These are phyloP conservation scores for Helicoverpa armigera DNA, from an alignment of 1,140 invertebrate genomes.

Conservation along the genomic window DNA sequence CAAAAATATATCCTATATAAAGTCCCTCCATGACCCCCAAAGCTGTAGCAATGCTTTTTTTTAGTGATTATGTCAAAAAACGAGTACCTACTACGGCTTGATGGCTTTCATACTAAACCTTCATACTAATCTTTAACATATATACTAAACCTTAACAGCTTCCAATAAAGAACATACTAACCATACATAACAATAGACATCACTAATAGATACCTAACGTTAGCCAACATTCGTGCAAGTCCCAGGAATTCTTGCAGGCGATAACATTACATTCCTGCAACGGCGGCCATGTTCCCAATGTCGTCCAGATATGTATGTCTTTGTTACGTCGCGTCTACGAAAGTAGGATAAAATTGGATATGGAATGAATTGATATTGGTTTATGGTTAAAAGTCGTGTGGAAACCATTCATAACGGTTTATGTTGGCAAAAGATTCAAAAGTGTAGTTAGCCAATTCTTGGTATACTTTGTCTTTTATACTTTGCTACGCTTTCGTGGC, in stretches of 20 bases:
- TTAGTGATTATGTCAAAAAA: too few relatives aligned
- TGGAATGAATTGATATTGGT: too few relatives aligned
- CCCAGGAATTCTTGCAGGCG: neutral
- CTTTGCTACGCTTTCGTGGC: too few relatives aligned
- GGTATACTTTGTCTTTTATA: too few relatives aligned
- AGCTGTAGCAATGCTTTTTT: too few relatives aligned
- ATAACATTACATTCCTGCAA: slow-evolving; percentile 17
- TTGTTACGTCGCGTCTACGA: neutral
- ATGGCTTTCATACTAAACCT: too few relatives aligned
- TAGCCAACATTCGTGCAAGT: neutral
- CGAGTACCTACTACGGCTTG: too few relatives aligned
- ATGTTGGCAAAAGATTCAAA: neutral
- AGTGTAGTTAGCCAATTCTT: too few relatives aligned
- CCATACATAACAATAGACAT: neutral
- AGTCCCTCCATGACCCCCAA: too few relatives aligned
- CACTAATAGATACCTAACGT: neutral
- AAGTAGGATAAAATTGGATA: neutral
- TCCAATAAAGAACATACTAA: neutral
- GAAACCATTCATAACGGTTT: neutral
- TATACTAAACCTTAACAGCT: neutral
- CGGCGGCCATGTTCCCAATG: neutral
- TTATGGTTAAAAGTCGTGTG: too few relatives aligned
- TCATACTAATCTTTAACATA: too few relatives aligned
- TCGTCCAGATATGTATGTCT: neutral
- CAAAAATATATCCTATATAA: too few relatives aligned